These are phyloP conservation scores for Myiotriccus ornatus DNA, from an alignment of 2,797 vertebrate species.

Conservation along the genomic window DNA sequence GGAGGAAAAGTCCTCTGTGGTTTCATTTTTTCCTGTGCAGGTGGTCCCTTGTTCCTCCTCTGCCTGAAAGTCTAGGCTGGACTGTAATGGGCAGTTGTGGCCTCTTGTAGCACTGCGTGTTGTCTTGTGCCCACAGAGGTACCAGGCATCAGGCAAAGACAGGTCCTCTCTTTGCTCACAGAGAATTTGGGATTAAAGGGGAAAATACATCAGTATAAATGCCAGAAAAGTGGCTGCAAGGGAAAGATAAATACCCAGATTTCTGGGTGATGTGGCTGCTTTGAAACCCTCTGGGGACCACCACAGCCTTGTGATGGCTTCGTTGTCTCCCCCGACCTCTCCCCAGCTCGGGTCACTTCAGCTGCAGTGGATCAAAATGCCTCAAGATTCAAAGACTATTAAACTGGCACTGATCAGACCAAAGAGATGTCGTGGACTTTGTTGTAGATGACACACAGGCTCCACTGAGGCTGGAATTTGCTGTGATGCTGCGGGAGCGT, in stretches of 20 bases:
- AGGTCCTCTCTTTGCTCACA: neutral
- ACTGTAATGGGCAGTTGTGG: fast-evolving
- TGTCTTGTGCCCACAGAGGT: neutral
- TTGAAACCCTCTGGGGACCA: neutral
- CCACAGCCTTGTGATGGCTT: neutral
- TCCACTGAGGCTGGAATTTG: neutral
- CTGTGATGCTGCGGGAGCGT: neutral
- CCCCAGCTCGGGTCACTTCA: neutral
- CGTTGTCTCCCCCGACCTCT: fast-evolving
- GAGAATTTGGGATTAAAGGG: neutral
- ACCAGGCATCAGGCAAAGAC: neutral
- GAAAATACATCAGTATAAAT: neutral
- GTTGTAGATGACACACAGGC: neutral
- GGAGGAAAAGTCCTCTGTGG: neutral
- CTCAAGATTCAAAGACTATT: neutral
- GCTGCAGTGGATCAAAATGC: neutral
- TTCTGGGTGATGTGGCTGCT: neutral
- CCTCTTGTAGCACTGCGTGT: neutral
- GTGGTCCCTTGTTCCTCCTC: neutral
- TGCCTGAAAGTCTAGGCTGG: neutral
- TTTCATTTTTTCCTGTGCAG: neutral
- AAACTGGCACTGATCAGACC: neutral
- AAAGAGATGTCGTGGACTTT: neutral
- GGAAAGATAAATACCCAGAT: neutral
- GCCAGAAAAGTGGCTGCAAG: neutral